phyloP scores from a whole-genome alignment of 2,797 vertebrate genomes.

The Buphagus erythrorhynchus region DNA sequence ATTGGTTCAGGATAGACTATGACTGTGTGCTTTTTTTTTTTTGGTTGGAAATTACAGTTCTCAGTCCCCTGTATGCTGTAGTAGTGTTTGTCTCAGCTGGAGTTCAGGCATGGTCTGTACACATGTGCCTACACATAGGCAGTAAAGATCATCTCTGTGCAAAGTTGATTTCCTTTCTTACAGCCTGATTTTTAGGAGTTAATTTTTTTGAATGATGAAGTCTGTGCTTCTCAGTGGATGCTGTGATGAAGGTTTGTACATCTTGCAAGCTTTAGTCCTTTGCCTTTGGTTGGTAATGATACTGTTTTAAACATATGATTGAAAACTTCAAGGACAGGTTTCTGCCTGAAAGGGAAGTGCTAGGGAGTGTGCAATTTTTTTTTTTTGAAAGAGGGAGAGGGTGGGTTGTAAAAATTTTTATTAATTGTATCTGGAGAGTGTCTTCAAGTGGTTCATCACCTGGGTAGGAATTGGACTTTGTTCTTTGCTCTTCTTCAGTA shows the following conservation, averaged over 20 bases:
- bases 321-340: background rate
- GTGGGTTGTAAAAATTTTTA: background rate
- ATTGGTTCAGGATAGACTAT: background rate
- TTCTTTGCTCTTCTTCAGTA: background rate
- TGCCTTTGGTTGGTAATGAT: background rate
- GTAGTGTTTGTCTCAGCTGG: constrained; percentile 22
- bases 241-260: background rate
- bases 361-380: background rate
- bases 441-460: background rate
- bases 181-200: constrained; percentile 34
- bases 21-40: background rate
- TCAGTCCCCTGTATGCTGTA: background rate
- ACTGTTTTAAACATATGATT: background rate
- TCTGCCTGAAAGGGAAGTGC: background rate
- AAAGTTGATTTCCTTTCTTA: background rate
- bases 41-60: background rate
- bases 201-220: background rate
- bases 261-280: background rate
- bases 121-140: background rate
- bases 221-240: background rate
- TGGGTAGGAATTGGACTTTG: background rate
- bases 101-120: background rate
- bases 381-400: background rate
- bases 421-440: background rate
- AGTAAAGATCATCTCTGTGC: background rate